These are phyloP conservation scores for Salpingus planirostris DNA, from an alignment of 2,888 invertebrate genomes.

Conservation along the genomic window DNA sequence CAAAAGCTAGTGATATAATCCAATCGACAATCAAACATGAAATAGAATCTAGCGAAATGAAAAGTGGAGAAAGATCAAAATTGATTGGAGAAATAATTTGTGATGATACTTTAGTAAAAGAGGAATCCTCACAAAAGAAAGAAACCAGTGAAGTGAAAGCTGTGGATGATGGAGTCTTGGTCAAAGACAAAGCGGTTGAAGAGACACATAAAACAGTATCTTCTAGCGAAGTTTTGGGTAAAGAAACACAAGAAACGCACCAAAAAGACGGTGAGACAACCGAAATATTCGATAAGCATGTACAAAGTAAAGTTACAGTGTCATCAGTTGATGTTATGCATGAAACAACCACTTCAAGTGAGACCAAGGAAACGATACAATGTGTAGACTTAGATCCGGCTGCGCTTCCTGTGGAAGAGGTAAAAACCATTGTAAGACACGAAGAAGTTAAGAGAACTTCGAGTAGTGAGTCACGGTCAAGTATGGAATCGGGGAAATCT, in stretches of 20 bases:
- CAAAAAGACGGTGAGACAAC: conserved; percentile 1
- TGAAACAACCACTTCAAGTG: conserved; percentile 25
- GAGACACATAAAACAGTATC: conserved; percentile 20
- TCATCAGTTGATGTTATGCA: conserved; percentile 20
- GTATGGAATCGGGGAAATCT: conserved; percentile 39
- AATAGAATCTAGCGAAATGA: conserved; percentile 5
- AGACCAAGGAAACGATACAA: conserved; percentile 21
- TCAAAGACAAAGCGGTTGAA: conserved; percentile 18
- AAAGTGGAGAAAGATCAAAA: conserved; percentile 18
- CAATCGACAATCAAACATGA: conserved; percentile 7
- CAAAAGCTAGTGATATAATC: conserved; percentile 2
- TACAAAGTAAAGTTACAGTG: conserved; percentile 6
- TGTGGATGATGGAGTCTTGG: conserved; percentile 20
- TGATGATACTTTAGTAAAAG: conserved; percentile 20
- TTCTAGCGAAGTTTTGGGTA: conserved; percentile 11
- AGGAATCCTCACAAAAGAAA: conserved; percentile 16
- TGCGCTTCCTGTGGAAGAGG: conserved; percentile 13
- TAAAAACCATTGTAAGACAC: conserved; percentile 17
- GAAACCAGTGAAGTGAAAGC: conserved; percentile 25
- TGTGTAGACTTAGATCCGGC: conserved; percentile 18
- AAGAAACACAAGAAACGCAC: conserved; percentile 11
- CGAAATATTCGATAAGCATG: conserved; percentile 1
- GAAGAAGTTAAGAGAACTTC: conserved; percentile 37
- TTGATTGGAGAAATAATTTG: conserved; percentile 20
- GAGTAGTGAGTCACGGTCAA: conserved; percentile 44